Evolutionary conservation across 2,888 invertebrate species (phyloP), one percentile per base, ranked within the genome.

Genomic region (Saturnia japonica): DNA sequence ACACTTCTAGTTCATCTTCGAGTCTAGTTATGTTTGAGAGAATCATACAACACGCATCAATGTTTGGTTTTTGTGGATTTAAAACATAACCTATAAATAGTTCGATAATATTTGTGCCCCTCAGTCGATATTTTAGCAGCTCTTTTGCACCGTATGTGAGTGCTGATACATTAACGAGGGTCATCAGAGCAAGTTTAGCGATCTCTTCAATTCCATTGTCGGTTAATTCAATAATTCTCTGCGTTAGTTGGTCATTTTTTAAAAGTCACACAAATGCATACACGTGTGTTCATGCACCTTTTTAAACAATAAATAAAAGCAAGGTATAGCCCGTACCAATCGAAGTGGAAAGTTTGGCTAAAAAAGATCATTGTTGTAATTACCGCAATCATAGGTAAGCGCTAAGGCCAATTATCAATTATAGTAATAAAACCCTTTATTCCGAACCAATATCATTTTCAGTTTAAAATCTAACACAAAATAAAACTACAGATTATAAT

Each of bases 41-140:
- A 70, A 97, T 95, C 96, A 97, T 97, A 74, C 97, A 96, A 71
- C 96, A 96, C 0, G 96, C 95, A 87, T 98, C 98, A 0, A 98
- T 96, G 60, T 94, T 87, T 42, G 91, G 85, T 75, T 91, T 93
- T 0, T 88, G 78, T 0, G 88, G 84, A 78, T 93, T 82, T n/a
- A 89, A 68, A 14, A 93, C 80, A 83, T 91, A 92, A 86, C 88
- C 86, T 80, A 91, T 83, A 43, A 91, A 77, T 19, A 89, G 71
- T 70, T 90, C 85, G 0, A 91, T 45, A 0, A 91, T 77, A 67
- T 86, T 91, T 81, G 83, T 85, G n/a, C 74, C 74, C 4, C 75
- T 78, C 0, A 88, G 82, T 57, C 84, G 85, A 70, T 86, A 87
- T 85, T 91, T 86, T 8, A 96, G 72, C 19, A 96, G 80, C 25